Base-by-base conservation (phyloP, 2,113 vertebrate genomes). In the Lycaon pictus region DNA sequence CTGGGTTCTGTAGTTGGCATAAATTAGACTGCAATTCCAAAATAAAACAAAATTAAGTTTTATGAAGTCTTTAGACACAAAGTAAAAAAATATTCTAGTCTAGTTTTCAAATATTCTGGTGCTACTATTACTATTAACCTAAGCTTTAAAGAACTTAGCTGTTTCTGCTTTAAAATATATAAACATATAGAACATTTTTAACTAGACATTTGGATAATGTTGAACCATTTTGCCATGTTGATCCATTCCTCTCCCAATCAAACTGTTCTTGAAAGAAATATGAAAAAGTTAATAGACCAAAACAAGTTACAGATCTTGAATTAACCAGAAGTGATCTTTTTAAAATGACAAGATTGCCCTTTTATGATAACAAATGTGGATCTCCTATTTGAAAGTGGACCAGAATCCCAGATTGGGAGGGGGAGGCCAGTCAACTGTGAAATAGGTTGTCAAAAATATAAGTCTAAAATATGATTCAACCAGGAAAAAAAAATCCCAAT, bases 391-490 rank as follows among this genome's bases (percentile, higher is more conserved):
- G 94, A 98, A 98, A 97, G 97, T 87, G 65, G 96, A 97, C 92
- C 88, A 98, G 88, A 98, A 98, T 98, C 97, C 95, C 94, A 98
- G 92, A 95, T 35, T 80, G 82, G 93, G 97, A 85, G 81, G 90
- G 86, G 88, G 65, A 95, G 77, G 62, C 94, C 81, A 98, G 93
- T 97, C 98, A 98, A 97, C 97, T 98, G 96, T 96, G 98, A 98
- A 99, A 99, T 98, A 98, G 97, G 95, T 97, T 98, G 98, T 98
- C 98, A 98, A 97, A 98, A 98, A 98, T 97, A 92, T 94, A 97
- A 97, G 86, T 94, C 96, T 98, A 98, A 98, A 98, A 98, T 98
- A 98, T 97, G 96, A 98, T 97, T 97, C 89, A 95, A 85, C 88
- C 37, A 92, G 48, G 23, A 83, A 87, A 88, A 60, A 76, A 97